Conservation (phyloP, 2,113 vertebrate genomes). For the Pseudorasbora parva region DNA sequence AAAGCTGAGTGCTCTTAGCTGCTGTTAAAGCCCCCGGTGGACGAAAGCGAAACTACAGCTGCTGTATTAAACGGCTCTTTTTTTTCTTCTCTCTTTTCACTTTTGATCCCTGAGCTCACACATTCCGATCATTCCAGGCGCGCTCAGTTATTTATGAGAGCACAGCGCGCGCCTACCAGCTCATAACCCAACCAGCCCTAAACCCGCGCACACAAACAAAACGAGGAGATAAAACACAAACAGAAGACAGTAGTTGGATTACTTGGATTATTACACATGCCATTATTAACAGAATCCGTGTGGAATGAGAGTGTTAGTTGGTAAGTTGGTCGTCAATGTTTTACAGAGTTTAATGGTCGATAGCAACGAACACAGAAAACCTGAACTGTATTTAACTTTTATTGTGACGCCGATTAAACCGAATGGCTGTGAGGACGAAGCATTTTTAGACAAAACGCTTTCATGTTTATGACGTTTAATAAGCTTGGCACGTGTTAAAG, state of each 20-base stretch:
- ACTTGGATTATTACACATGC: constrained; percentile 32
- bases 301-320: constrained; percentile 9
- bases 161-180: constrained; percentile 57
- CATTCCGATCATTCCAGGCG: constrained; percentile 48
- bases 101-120: constrained; percentile 25
- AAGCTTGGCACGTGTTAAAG: background rate
- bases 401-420: background rate
- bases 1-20: background rate
- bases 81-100: constrained; percentile 39
- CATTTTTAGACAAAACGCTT: background rate
- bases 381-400: background rate
- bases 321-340: constrained; percentile 16
- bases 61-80: background rate
- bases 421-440: background rate
- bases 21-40: background rate
- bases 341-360: background rate
- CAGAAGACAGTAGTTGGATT: background rate
- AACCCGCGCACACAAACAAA: constrained; percentile 39
- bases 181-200: constrained; percentile 65
- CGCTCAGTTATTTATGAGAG: constrained; percentile 79
- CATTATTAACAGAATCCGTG: constrained; percentile 23
- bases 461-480: background rate
- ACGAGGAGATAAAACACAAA: background rate
- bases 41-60: background rate
- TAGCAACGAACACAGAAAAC: background rate